Percentiles rank a stretch among this genome's conserved stretches.
Conservation (phyloP, 1,140 invertebrate species). For the Cotesia chilonis region DNA sequence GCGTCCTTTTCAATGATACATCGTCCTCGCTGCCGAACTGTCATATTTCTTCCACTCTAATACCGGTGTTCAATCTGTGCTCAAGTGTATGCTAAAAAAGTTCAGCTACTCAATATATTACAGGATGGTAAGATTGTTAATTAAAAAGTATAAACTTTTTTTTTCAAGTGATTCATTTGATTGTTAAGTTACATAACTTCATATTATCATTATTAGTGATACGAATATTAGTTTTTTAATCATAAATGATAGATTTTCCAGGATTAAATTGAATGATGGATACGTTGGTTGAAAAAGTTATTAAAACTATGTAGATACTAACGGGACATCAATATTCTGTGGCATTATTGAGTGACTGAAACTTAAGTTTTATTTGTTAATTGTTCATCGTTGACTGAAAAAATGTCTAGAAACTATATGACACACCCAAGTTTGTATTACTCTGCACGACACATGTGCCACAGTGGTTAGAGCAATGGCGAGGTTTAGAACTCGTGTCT, state of each 20-base stretch:
- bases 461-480: slow-evolving; percentile 52
- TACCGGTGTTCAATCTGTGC: background rate
- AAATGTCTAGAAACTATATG: slow-evolving; percentile 4
- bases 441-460: slow-evolving; percentile 43
- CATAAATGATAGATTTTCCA: background rate
- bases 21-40: background rate
- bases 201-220: no score
- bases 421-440: slow-evolving; percentile 44
- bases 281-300: slow-evolving; percentile 30
- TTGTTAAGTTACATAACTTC: no score
- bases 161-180: no score
- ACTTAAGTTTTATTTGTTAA: background rate
- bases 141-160: no score
- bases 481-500: slow-evolving; percentile 55
- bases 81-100: background rate
- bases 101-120: background rate
- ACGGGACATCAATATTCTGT: background rate
- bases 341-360: background rate
- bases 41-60: background rate
- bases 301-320: background rate
- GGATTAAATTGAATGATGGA: background rate
- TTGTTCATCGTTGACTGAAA: background rate
- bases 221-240: no score
- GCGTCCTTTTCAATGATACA: background rate
- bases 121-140: background rate